phyloP scores from a whole-genome alignment of 2,797 vertebrate species.

The Labroides dimidiatus region DNA sequence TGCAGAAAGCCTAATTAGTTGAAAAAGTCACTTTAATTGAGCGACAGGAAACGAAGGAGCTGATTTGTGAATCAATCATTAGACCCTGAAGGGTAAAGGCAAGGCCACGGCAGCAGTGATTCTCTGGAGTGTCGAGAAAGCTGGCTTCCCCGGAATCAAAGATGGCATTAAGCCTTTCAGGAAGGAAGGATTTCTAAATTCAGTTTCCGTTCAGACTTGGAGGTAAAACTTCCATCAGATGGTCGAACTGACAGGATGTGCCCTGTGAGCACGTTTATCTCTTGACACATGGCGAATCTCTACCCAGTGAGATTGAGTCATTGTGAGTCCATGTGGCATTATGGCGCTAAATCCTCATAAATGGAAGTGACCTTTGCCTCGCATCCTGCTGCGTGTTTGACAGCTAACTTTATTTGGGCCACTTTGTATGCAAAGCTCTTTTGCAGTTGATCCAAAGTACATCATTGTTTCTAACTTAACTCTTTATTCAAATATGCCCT shows the following conservation, averaged over 20 bases:
- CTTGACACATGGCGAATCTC: slow-evolving; percentile 40
- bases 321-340: slow-evolving; percentile 54
- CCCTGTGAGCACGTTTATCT: slow-evolving; percentile 37
- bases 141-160: slow-evolving; percentile 26
- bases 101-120: slow-evolving; percentile 36
- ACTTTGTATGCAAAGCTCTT: slow-evolving; percentile 60
- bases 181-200: slow-evolving; percentile 32
- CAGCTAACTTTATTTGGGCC: slow-evolving; percentile 44
- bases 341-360: slow-evolving; percentile 59
- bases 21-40: slow-evolving; percentile 40
- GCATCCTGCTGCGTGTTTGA: slow-evolving; percentile 59
- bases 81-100: slow-evolving; percentile 49
- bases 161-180: slow-evolving; percentile 45
- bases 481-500: slow-evolving; percentile 56
- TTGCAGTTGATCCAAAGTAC: slow-evolving; percentile 54
- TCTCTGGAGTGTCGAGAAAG: slow-evolving; percentile 47
- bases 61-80: slow-evolving; percentile 51
- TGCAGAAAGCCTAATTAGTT: slow-evolving; percentile 60
- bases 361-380: slow-evolving; percentile 70
- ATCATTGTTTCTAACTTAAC: slow-evolving; percentile 64
- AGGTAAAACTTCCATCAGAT: slow-evolving; percentile 34
- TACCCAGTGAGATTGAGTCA: slow-evolving; percentile 32
- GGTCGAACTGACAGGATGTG: slow-evolving; percentile 20
- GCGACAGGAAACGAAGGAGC: slow-evolving; percentile 43
- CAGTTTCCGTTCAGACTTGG: slow-evolving; percentile 10